phyloP scores from a whole-genome alignment of 2,113 vertebrate species.

The Percina caprodes region DNA sequence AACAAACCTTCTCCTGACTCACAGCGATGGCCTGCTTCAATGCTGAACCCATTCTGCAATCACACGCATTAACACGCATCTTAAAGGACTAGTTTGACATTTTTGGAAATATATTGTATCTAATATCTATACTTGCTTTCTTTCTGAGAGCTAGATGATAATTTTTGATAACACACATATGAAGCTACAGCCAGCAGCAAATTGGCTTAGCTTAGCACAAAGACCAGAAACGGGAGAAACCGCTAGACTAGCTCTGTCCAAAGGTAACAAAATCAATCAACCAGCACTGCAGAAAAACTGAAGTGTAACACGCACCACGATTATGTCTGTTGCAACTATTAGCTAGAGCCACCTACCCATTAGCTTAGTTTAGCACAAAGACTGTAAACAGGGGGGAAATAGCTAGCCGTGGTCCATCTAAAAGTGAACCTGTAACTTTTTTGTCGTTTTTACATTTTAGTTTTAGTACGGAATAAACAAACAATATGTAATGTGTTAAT shows the following conservation, averaged over 20 bases:
- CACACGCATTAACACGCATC: constrained; percentile 18
- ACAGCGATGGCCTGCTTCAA: constrained; percentile 90
- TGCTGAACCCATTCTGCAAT: constrained; percentile 84
- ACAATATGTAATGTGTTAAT: background rate
- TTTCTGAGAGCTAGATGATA: background rate
- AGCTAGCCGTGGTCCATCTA: background rate
- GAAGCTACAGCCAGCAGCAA: background rate
- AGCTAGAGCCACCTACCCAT: background rate
- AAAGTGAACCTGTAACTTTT: no score
- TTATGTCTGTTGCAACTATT: no score
- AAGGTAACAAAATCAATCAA: no score
- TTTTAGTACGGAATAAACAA: background rate
- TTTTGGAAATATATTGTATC: background rate
- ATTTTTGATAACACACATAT: background rate
- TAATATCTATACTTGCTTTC: background rate
- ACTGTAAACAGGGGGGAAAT: background rate
- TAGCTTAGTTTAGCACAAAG: background rate
- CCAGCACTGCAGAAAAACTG: no score
- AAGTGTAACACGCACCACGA: no score
- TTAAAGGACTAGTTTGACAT: constrained; percentile 1
- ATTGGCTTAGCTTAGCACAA: background rate
- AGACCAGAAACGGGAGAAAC: no score
- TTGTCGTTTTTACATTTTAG: no score
- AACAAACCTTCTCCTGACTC: constrained; percentile 90
- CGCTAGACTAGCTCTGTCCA: no score